Evolutionary conservation across 1,140 invertebrate species (phyloP).

Genomic region (Orius laevigatus): DNA sequence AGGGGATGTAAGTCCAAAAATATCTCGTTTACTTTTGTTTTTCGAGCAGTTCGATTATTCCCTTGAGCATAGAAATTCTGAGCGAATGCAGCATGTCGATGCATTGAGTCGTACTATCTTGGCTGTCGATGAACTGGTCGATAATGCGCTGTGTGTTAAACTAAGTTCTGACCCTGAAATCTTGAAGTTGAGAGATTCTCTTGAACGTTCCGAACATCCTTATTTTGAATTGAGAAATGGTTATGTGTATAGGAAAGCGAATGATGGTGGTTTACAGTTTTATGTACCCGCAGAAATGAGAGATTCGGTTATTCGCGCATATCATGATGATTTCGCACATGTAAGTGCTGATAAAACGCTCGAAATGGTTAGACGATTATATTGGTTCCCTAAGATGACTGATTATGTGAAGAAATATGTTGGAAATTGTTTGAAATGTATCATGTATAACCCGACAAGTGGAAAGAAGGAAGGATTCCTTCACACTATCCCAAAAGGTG

Average conservation of each 20-base stretch:
- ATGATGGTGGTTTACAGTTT: too few species aligned
- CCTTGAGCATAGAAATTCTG: too few species aligned
- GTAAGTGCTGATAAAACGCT: conserved; percentile 20
- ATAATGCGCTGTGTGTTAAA: too few species aligned
- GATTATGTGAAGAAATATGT: conserved; percentile 15
- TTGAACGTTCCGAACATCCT: too few species aligned
- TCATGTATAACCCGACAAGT: conserved; percentile 13
- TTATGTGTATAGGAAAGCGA: too few species aligned
- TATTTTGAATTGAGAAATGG: too few species aligned
- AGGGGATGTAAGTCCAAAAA: neutral
- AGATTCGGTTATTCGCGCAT: conserved; percentile 12
- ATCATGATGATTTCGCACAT: conserved; percentile 22
- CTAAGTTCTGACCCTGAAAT: too few species aligned
- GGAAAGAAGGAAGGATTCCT: conserved; percentile 9
- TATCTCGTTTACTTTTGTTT: neutral
- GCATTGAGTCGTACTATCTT: too few species aligned
- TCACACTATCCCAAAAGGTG: neutral
- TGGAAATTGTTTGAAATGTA: conserved; percentile 19
- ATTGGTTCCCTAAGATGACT: conserved; percentile 19
- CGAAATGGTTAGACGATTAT: conserved; percentile 12
- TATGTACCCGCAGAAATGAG: conserved; percentile 19
- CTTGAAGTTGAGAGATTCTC: too few species aligned
- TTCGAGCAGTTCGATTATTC: conserved; percentile 1
- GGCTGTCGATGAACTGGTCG: too few species aligned
- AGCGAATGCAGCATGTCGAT: too few species aligned